Conservation (phyloP, 2,113 vertebrate genomes). For the Aythya baeri region DNA sequence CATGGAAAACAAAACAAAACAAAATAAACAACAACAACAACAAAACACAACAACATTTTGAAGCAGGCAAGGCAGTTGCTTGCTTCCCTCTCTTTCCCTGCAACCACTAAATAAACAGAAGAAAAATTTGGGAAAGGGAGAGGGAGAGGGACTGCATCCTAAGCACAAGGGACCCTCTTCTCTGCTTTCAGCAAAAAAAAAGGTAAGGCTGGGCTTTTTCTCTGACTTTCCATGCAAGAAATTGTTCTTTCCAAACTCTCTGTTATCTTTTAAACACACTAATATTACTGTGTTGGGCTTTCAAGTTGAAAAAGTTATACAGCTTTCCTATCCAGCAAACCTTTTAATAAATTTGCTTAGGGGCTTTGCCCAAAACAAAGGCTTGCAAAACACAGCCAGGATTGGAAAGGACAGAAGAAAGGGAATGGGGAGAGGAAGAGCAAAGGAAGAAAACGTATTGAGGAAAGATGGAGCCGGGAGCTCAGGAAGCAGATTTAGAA, state of each 20-base stretch:
- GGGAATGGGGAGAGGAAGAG: accelerated
- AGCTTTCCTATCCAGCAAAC: background rate
- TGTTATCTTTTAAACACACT: background rate
- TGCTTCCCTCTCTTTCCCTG: background rate
- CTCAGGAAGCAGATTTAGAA: background rate
- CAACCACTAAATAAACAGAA: background rate
- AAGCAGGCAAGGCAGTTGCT: background rate
- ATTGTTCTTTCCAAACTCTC: background rate
- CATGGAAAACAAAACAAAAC: background rate
- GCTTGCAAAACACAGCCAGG: background rate
- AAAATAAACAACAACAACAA: background rate
- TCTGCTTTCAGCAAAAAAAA: background rate
- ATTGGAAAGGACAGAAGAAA: background rate
- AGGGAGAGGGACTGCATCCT: background rate
- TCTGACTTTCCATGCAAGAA: background rate
- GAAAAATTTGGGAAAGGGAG: accelerated
- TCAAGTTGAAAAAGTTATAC: background rate
- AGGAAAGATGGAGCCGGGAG: background rate
- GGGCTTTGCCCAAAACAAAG: background rate
- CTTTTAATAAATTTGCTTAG: background rate
- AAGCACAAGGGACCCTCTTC: background rate
- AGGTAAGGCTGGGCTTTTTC: background rate
- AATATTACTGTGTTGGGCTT: background rate
- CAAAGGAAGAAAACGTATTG: background rate
- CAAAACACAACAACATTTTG: background rate